Percentiles rank a stretch among this genome's conserved stretches.
phyloP scores from a whole-genome alignment of 92 coral and sea anemone genomes.

The Paramuricea clavata region DNA sequence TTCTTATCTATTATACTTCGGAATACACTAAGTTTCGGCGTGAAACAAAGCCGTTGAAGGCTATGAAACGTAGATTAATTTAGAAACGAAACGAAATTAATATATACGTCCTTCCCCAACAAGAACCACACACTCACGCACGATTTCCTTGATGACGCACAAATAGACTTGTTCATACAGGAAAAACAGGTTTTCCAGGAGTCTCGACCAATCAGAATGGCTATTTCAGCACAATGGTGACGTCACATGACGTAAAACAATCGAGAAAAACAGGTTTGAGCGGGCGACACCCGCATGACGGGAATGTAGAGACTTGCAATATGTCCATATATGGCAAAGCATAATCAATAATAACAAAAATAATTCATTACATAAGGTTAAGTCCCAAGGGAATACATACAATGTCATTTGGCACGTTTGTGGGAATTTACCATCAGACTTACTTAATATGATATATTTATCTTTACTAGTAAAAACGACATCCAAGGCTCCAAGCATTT shows the following conservation, averaged over 20 bases:
- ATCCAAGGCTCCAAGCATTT: too few relatives aligned
- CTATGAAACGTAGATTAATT: not conserved
- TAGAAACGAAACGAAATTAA: not conserved
- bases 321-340: slow-evolving; percentile 3
- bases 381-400: not conserved
- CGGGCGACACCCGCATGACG: not conserved
- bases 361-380: not conserved
- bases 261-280: not conserved
- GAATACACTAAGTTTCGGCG: not conserved
- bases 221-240: slow-evolving; percentile 5
- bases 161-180: not conserved
- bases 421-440: not conserved
- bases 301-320: not conserved
- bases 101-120: not conserved
- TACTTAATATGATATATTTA: too few relatives aligned
- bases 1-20: not conserved
- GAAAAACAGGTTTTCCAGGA: slow-evolving; percentile 22
- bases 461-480: not conserved
- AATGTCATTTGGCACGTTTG: not conserved
- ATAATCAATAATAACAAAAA: not conserved
- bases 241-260: slow-evolving; percentile 28
- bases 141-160: slow-evolving; percentile 7
- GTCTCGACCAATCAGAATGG: not conserved
- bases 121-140: not conserved
- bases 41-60: not conserved